Percentiles rank a stretch among this genome's conserved stretches.
phyloP scores from a whole-genome alignment of 2,113 vertebrate genomes.

The Zapornia atra region DNA sequence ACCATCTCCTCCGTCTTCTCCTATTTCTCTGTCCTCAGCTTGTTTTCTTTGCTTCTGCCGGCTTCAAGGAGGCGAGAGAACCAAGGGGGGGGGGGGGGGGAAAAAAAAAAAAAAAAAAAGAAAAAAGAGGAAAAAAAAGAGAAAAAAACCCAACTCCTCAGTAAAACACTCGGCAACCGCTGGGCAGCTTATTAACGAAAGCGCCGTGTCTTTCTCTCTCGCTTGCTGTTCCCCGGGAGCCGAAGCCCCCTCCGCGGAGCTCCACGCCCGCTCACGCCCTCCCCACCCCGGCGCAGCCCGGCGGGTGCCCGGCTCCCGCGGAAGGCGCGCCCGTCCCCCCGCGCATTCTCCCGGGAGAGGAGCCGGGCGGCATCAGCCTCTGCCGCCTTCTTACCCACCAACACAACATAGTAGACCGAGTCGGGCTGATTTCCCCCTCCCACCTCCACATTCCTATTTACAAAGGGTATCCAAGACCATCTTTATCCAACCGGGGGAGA shows the following conservation, averaged over 20 bases:
- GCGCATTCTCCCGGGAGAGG: neutral
- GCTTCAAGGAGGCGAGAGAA: neutral
- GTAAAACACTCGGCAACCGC: neutral
- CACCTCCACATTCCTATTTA: conserved; percentile 37
- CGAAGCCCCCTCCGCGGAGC: neutral
- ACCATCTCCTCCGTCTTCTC: conserved; percentile 34
- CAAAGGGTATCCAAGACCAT: conserved; percentile 27
- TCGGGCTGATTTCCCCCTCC: neutral
- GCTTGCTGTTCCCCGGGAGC: neutral
- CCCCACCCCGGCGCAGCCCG: neutral
- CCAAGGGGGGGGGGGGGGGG: too few relatives aligned
- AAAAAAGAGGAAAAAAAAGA: neutral
- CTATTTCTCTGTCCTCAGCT: neutral
- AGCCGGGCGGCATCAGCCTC: neutral
- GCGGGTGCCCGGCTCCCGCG: neutral
- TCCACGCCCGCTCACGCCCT: neutral
- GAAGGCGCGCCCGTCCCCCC: neutral
- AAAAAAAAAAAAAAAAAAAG: neutral
- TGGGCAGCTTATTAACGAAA: neutral
- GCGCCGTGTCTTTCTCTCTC: neutral
- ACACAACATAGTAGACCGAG: neutral
- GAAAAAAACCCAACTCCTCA: neutral
- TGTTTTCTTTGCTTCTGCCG: neutral
- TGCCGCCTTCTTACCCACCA: neutral
- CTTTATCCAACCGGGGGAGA: neutral